Percentiles rank a stretch among this genome's conserved stretches.
These are phyloP conservation scores for Acanthochromis polyacanthus DNA, from an alignment of 2,113 vertebrate species.

Conservation along the genomic window DNA sequence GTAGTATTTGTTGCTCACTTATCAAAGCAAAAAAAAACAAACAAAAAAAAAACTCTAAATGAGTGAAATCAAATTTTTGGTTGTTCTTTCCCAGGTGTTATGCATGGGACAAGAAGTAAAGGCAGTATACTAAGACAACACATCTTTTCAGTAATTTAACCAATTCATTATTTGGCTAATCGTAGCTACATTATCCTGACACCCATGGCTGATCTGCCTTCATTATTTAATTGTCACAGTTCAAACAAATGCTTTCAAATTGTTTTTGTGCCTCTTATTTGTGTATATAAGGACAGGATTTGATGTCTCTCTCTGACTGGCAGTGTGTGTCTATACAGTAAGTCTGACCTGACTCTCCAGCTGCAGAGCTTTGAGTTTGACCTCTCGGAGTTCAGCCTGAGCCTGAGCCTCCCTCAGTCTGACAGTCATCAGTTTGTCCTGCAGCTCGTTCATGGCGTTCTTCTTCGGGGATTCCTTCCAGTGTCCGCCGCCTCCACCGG, in stretches of 20 bases:
- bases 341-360: slow-evolving; percentile 91
- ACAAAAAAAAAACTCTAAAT: no score
- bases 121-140: no score
- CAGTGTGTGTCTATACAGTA: not conserved
- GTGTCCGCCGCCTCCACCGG: slow-evolving; percentile 84
- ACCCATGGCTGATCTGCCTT: no score
- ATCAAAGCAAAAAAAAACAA: no score
- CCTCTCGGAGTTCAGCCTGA: slow-evolving; percentile 90
- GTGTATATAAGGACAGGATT: not conserved
- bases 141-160: no score
- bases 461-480: slow-evolving; percentile 96
- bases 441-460: slow-evolving; percentile 90
- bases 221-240: no score
- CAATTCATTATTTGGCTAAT: no score
- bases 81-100: no score
- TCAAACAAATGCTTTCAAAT: not conserved
- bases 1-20: no score
- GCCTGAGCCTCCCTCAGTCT: slow-evolving; percentile 92
- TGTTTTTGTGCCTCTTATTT: not conserved
- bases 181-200: not conserved
- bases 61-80: no score
- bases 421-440: slow-evolving; percentile 92
- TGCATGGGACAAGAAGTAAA: no score
- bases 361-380: slow-evolving; percentile 90
- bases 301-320: not conserved